Base-by-base conservation (phyloP, 2,113 vertebrate genomes). In the Ailuropoda melanoleuca region DNA sequence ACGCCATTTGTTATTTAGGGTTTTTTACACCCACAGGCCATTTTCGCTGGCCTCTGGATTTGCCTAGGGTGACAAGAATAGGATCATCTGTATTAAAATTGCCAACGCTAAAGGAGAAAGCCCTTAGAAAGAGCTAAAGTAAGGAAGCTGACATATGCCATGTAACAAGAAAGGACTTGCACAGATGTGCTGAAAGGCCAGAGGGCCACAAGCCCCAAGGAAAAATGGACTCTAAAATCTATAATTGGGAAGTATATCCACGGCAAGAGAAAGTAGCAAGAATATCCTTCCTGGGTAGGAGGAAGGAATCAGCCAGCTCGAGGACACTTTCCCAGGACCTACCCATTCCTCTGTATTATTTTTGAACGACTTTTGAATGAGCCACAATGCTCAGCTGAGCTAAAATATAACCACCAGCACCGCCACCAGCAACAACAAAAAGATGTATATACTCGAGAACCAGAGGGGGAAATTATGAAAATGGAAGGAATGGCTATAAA, bases 31-130 rank as follows among this genome's bases (percentile, higher is more conserved):
- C 39, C 55, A 78, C n/a, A 83, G 53, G 80, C 21, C 39, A 92
- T 53, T 72, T 88, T 84, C 89, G 34, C 46, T 66, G 62, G 37
- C 9, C 66, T 92, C 53, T 86, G 34, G 43, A 72, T 77, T 82
- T 93, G 60, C 53, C 60, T 95, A 64, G 68, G 29, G n/a, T 95
- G 64, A 78, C 72, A 88, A 84, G 80, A 90, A 78, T 37, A 78
- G 34, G 53, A 43, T 81, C 24, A 18, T 23, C 31, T 77, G 56
- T 8, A 85, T 39, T 80, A 84, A 77, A 62, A 56, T 37, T 78
- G 39, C 66, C 43, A 72, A 37, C 4, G 3, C 26, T 48, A 50
- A 97, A 84, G 29, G 12, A 93, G 43, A 62, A 80, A 74, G 48
- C 8, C 34, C 48, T 89, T 39, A 64, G 50, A n/a, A 56, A 93